Evolutionary conservation across 2,113 vertebrate genomes (phyloP).

Genomic region (Ahaetulla prasina): DNA sequence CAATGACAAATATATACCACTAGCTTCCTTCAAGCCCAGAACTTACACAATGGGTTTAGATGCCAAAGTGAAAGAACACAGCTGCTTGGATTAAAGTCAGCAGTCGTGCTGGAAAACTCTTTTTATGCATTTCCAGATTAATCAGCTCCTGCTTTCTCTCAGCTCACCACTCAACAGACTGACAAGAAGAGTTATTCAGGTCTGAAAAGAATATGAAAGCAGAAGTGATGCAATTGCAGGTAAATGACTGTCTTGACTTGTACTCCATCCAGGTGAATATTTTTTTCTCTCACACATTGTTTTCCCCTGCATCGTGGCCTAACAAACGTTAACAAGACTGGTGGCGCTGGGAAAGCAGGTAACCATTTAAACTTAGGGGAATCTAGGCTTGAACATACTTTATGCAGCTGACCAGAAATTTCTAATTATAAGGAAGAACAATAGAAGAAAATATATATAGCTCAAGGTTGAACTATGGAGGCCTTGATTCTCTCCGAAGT

Average conservation of each 20-base stretch:
- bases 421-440: background rate
- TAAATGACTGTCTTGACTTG: background rate
- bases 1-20: background rate
- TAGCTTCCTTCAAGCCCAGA: constrained; percentile 10
- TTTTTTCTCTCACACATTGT: background rate
- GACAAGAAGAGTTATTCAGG: constrained; percentile 22
- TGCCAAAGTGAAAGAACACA: constrained; percentile 17
- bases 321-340: background rate
- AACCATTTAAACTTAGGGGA: background rate
- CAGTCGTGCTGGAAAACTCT: constrained; percentile 9
- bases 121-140: constrained; percentile 27
- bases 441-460: background rate
- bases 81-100: constrained; percentile 31
- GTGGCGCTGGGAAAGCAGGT: background rate
- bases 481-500: background rate
- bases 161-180: constrained; percentile 12
- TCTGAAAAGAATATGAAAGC: background rate
- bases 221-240: background rate
- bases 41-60: constrained; percentile 16
- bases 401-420: background rate
- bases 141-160: constrained; percentile 4
- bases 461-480: background rate
- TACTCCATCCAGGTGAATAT: background rate
- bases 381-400: background rate
- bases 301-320: background rate